Evolutionary conservation across 2,888 invertebrate genomes (phyloP), one percentile per base, ranked within the genome.

Genomic region (Branchinecta sandiegonensis): DNA sequence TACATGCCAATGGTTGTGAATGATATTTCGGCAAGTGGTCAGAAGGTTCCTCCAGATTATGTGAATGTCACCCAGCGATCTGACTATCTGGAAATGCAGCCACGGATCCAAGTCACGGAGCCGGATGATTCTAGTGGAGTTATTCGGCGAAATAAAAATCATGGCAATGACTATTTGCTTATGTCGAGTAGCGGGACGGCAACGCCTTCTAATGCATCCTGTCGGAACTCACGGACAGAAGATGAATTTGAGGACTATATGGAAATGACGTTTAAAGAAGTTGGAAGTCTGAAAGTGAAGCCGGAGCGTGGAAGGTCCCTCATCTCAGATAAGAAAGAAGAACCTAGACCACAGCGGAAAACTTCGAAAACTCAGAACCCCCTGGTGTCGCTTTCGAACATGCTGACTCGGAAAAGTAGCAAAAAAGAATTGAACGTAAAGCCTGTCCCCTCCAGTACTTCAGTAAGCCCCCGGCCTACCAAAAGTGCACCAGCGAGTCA

Each of bases 401-500:
- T 56, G 56, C 10, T 56, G 17, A 14, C 56, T 8, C n/a, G 56
- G 8, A 56, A 17, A 56, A 56, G 56, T 56, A 56, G 56, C 56
- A 56, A 17, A 56, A 56, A 56, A 56, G 56, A 56, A 8, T 8
- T n/a, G n/a, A 56, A 56, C n/a, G 17, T 14, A 8, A 56, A 14
- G n/a, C 17, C 56, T 14, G 9, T 8, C 56, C n/a, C 56, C 17
- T 14, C 14, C 17, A n/a, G 14, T 56, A 17, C 56, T 56, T 14
- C n/a, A n/a, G 17, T 17, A n/a, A n/a, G n/a, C 14, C 11, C 56
- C 56, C 56, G 56, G 17, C 56, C 56, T n/a, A 17, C 17, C 17
- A 56, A 56, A 10, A 56, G 56, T 56, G 56, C 56, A n/a, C 56
- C 56, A 17, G 14, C 56, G n/a, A 56, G 56, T 56, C 56, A 56